A percentile compares a stretch with the other conserved stretches of the same genome.
Evolutionary conservation across 2,888 invertebrate species (phyloP).

Genomic region (Acanthosepion esculentum): DNA sequence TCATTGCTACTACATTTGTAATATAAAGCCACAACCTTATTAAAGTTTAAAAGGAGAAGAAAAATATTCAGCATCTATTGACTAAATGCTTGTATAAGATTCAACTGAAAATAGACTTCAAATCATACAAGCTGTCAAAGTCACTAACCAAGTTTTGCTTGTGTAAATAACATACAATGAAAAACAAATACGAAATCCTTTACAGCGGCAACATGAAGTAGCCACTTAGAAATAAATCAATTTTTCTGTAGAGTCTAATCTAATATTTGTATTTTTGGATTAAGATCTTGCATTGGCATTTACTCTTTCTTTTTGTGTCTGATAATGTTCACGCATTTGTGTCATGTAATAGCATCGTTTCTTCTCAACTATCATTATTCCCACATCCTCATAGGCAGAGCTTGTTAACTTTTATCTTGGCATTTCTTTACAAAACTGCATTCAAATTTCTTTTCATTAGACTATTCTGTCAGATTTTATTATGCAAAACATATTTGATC

Average conservation of each 20-base stretch:
- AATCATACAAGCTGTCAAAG: constrained; percentile 11
- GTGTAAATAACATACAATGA: neutral
- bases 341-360: neutral
- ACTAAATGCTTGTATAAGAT: neutral
- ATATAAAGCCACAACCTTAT: neutral
- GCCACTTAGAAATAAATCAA: neutral
- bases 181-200: neutral
- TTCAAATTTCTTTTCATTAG: no score
- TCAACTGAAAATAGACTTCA: neutral
- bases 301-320: neutral
- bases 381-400: no score
- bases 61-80: neutral
- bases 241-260: neutral
- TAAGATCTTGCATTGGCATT: neutral
- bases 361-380: no score
- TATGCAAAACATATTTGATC: no score
- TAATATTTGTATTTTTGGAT: neutral
- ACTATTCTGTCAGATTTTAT: no score
- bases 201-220: neutral
- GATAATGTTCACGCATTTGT: neutral
- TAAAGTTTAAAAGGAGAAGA: neutral
- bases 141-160: neutral
- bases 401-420: no score
- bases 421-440: no score
- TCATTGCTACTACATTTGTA: no score